Evolutionary conservation across 2,797 vertebrate species (phyloP), one percentile per base, ranked within the genome.

Genomic region (Eidolon dupreanum): DNA sequence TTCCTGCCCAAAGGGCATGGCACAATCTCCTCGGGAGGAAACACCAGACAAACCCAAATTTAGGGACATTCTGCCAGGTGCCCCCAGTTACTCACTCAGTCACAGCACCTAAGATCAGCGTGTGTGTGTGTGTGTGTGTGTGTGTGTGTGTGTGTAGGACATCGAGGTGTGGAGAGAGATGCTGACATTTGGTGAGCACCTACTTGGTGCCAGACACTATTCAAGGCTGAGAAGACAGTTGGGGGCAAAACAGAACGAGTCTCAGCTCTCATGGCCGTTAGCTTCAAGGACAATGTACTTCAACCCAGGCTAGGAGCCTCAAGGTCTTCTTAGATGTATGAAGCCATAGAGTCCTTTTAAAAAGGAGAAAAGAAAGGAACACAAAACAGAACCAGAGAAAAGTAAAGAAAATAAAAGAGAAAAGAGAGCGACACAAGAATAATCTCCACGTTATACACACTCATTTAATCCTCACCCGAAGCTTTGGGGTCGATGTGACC

Each of bases 1-100:
- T 11, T 22, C 16, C 55, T 15, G 13, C 55, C 65, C 13, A 1
- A 3, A 24, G 12, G 0, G 2, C 6, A 16, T 3, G 16, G n/a
- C 16, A 10, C 63, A 33, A 22, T 68, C 41, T 17, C 75, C 24
- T 22, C 61, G 7, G 16, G 15, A 46, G 38, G 20, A 41, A 36
- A 13, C 71, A 26, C 55, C n/a, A 16, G 75, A 61, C 61, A 81
- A n/a, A 38, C 11, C 43, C 6, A 1, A 6, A 38, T 8, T 19
- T 10, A 73, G 84, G 15, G 57, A 70, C 57, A 3, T 15, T 68
- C 33, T 38, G 2, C 28, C 51, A 24, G 13, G 31, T 31, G 46
- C 53, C n/a, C 17, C 41, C 22, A 49, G 16, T 1, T 33, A 20
- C 19, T 57, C 51, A 26, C 55, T 53, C 31, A 8, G 0, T 16